Evolutionary conservation across 2,797 vertebrate genomes (phyloP).

Genomic region (Ceyx erithaca): DNA sequence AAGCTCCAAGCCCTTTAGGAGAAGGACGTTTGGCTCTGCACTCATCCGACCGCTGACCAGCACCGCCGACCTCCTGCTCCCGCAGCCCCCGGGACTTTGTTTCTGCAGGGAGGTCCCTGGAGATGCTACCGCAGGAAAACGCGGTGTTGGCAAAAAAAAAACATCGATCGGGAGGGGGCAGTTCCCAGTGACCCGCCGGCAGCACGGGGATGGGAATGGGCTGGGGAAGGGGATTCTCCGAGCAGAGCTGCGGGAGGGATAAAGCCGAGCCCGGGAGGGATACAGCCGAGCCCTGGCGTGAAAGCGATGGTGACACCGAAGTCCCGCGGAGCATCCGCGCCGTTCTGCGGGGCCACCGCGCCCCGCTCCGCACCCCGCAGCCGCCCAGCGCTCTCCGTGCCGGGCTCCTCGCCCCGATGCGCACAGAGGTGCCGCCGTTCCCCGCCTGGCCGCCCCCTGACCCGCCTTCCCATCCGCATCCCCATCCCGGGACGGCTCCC

Average conservation of each 20-base stretch:
- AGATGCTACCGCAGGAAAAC: neutral
- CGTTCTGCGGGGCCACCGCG: no score
- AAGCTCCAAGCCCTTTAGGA: neutral
- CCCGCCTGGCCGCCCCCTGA: no score
- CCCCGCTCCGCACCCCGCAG: neutral
- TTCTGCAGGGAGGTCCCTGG: rapidly evolving
- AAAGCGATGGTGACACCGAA: no score
- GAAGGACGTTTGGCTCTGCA: rapidly evolving
- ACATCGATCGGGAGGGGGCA: rapidly evolving
- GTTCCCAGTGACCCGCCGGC: rapidly evolving
- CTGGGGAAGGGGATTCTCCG: neutral
- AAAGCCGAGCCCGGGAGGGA: no score
- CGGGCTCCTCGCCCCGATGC: neutral
- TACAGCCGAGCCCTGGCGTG: no score
- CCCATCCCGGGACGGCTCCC: rapidly evolving
- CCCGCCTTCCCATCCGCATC: neutral
- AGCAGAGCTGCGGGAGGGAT: neutral
- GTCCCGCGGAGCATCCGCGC: no score
- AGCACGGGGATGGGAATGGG: rapidly evolving
- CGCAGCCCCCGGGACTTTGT: neutral
- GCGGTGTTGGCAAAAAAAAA: neutral
- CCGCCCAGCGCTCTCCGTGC: neutral
- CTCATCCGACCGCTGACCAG: neutral
- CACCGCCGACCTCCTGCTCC: neutral
- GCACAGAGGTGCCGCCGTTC: neutral